Percentiles rank a stretch among this genome's conserved stretches.
phyloP scores from a whole-genome alignment of 2,888 invertebrate genomes.

The Steromphala cineraria region DNA sequence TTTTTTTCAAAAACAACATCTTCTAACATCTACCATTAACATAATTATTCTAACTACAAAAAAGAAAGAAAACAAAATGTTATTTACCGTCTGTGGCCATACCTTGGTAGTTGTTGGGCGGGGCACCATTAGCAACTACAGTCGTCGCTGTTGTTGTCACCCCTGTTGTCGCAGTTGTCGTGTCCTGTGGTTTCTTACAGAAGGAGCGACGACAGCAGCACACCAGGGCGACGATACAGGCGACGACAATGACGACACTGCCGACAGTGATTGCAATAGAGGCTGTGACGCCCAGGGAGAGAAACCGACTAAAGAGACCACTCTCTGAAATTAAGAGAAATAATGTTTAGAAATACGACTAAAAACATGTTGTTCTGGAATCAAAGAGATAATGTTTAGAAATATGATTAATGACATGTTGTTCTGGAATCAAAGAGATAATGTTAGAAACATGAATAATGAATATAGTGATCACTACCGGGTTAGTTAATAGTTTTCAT shows the following conservation, averaged over 20 bases:
- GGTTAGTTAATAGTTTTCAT: too few relatives aligned
- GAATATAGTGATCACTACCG: too few relatives aligned
- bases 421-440: too few relatives aligned
- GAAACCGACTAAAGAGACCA: conserved; percentile 42
- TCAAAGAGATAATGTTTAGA: too few relatives aligned
- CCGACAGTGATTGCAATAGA: conserved; percentile 73
- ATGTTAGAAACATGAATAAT: too few relatives aligned
- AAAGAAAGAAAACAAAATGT: background rate
- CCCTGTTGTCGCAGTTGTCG: conserved; percentile 36
- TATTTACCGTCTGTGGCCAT: conserved; percentile 16
- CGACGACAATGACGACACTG: conserved; percentile 68
- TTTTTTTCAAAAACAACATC: too few relatives aligned
- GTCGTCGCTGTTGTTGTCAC: conserved; percentile 48
- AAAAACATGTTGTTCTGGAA: too few relatives aligned
- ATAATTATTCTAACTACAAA: too few relatives aligned
- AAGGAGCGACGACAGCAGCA: conserved; percentile 67
- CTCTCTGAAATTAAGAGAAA: conserved; percentile 10
- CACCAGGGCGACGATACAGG: conserved; percentile 67
- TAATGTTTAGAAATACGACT: too few relatives aligned
- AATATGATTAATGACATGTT: too few relatives aligned
- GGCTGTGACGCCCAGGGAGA: conserved; percentile 72
- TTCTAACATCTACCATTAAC: too few relatives aligned
- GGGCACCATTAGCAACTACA: conserved; percentile 52
- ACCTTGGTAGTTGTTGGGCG: conserved; percentile 19
- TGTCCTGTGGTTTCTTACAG: conserved; percentile 60